A percentile compares a stretch with the other conserved stretches of the same genome.
Conservation (phyloP, 2,797 vertebrate genomes). For the Meriones psammophilus region DNA sequence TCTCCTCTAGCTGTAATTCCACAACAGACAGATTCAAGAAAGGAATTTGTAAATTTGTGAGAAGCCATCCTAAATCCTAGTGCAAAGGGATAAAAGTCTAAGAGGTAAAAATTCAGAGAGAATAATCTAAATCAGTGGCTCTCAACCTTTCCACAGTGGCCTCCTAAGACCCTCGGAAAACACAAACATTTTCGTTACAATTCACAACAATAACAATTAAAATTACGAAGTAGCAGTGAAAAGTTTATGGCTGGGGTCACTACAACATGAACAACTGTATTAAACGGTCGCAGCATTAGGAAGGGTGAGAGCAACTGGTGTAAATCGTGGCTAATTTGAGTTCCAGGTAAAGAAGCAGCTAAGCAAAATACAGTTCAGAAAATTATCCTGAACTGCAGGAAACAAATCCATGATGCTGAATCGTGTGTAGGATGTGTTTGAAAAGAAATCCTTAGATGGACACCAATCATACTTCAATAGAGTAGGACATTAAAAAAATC, state of each 20-base stretch:
- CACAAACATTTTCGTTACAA: not conserved
- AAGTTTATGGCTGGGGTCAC: too few species aligned
- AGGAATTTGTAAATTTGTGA: not conserved
- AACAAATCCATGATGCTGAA: too few species aligned
- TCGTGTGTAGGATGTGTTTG: not conserved
- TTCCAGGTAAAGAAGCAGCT: not conserved
- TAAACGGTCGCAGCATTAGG: not conserved
- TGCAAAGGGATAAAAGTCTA: not conserved
- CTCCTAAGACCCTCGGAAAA: not conserved
- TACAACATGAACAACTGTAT: not conserved
- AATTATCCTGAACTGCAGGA: not conserved
- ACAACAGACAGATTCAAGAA: not conserved
- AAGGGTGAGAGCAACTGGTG: not conserved
- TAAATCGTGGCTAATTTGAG: not conserved
- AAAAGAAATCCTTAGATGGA: not conserved
- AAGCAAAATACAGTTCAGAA: not conserved
- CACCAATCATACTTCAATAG: not conserved
- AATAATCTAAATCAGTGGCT: too few species aligned
- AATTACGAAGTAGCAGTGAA: too few species aligned
- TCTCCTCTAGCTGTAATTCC: not conserved
- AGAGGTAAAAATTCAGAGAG: not conserved
- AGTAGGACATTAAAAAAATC: not conserved
- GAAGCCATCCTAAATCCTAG: not conserved
- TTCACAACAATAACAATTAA: not conserved
- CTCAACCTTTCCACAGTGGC: not conserved